phyloP scores from a whole-genome alignment of 2,797 vertebrate genomes.

The Salarias fasciatus region DNA sequence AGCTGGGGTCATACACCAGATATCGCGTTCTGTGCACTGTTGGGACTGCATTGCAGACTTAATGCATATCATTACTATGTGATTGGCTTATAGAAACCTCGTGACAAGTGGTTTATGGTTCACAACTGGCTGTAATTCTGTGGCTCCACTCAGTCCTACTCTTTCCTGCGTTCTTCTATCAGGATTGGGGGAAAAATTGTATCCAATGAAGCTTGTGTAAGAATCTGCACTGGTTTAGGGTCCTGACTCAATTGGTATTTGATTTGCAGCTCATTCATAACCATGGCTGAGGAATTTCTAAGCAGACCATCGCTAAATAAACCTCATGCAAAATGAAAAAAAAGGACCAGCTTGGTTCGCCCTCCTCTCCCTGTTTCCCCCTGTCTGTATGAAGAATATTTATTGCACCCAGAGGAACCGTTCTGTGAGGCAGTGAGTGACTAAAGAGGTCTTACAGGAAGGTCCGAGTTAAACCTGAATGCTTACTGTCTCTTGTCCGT shows the following conservation, averaged over 20 bases:
- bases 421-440: constrained; percentile 25
- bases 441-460: constrained; percentile 32
- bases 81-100: constrained; percentile 47
- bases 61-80: constrained; percentile 55
- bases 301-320: constrained; percentile 34
- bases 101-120: constrained; percentile 54
- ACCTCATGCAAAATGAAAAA: constrained; percentile 5
- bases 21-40: constrained; percentile 3
- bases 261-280: constrained; percentile 45
- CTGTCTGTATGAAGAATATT: constrained; percentile 29
- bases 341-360: constrained; percentile 5
- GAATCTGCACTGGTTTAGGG: background rate
- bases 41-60: constrained; percentile 32
- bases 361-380: background rate
- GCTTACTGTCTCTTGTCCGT: constrained; percentile 26
- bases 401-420: constrained; percentile 42
- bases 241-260: constrained; percentile 16
- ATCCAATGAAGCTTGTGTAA: too few relatives aligned
- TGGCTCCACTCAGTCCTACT: constrained; percentile 4
- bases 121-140: constrained; percentile 24
- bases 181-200: background rate
- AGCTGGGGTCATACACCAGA: constrained; percentile 25
- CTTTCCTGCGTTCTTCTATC: constrained; percentile 20
- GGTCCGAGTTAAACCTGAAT: constrained; percentile 38
- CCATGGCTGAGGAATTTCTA: constrained; percentile 22